Base-by-base conservation (phyloP, 2,888 invertebrate species). In the Caenorhabditis sp. region DNA sequence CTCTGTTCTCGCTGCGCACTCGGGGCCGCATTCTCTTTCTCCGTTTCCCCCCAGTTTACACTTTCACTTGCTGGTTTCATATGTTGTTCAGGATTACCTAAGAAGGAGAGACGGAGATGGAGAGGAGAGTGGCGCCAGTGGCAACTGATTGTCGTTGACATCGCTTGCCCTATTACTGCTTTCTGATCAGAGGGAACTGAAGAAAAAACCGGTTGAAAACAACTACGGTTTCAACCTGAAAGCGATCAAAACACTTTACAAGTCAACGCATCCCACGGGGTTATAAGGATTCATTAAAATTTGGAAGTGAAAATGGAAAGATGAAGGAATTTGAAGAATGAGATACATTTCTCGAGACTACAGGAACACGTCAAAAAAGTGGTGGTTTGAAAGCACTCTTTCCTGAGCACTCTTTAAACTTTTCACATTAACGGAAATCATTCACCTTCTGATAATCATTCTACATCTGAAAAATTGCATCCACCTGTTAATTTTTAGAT, bases 131-230 rank as follows among this genome's bases (percentile, higher is more conserved):
- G 43, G 43, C 27, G 66, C 39, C 48, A 41, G 50, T 53, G 70
- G 53, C 70, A 46, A 70, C 70, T 70, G 70, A 70, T 70, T 70
- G 70, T 70, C 70, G 70, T 59, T 70, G 70, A 70, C 70, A 59
- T 70, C 50, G 59, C 59, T 45, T 53, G 52, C 52, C 59, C 70
- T 59, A 59, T 70, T 59, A 59, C 70, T 70, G 70, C 70, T 61
- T 52, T 53, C 35, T 45, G 53, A 58, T 68, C 43, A 53, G 53
- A 70, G 45, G n/a, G 32, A 52, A 35, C 20, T 26, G 24, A 20
- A 43, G 24, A 43, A 17, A 22, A 70, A 70, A 70, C 70, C 70
- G 70, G 70, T 70, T 70, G 39, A 59, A 56, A 70, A 70, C 58
- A 70, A 70, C 59, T 45, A 61, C 70, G 53, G 58, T 68, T 52